Conservation (phyloP, 1,140 invertebrate species). For the Asbolus verrucosus region DNA sequence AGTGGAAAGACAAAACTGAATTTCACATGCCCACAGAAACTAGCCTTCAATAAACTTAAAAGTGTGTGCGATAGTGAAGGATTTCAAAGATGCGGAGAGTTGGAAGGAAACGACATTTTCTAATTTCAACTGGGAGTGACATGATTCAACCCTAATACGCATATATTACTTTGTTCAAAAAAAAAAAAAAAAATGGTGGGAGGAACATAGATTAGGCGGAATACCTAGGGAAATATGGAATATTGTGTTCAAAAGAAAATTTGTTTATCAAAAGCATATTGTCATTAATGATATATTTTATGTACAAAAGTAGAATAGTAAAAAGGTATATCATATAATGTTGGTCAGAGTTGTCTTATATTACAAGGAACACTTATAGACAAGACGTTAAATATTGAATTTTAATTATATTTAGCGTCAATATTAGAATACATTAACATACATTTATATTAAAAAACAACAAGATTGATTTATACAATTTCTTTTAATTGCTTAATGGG, state of each 20-base stretch:
- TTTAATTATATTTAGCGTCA: conserved; percentile 59
- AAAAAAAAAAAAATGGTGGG: no score
- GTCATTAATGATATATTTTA: conserved; percentile 39
- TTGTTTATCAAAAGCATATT: conserved; percentile 35
- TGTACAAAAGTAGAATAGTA: conserved; percentile 39
- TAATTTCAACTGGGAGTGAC: no score
- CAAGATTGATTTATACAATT: conserved; percentile 57
- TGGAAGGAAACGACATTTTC: no score
- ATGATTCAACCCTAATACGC: no score
- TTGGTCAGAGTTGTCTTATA: conserved; percentile 37
- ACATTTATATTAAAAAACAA: conserved; percentile 61
- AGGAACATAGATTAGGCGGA: background rate
- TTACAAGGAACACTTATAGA: conserved; percentile 52
- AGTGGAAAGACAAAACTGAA: no score
- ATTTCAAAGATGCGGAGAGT: no score
- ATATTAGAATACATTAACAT: conserved; percentile 59
- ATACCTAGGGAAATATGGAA: conserved; percentile 3
- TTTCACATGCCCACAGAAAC: no score
- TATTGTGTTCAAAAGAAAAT: conserved; percentile 33
- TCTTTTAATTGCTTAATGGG: conserved; percentile 57
- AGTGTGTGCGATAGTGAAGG: no score
- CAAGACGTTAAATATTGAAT: conserved; percentile 54
- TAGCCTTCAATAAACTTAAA: no score
- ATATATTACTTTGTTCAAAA: no score
- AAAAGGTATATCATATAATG: conserved; percentile 38